Conservation (phyloP, 2,888 invertebrate species). For the Drosophila testacea region DNA sequence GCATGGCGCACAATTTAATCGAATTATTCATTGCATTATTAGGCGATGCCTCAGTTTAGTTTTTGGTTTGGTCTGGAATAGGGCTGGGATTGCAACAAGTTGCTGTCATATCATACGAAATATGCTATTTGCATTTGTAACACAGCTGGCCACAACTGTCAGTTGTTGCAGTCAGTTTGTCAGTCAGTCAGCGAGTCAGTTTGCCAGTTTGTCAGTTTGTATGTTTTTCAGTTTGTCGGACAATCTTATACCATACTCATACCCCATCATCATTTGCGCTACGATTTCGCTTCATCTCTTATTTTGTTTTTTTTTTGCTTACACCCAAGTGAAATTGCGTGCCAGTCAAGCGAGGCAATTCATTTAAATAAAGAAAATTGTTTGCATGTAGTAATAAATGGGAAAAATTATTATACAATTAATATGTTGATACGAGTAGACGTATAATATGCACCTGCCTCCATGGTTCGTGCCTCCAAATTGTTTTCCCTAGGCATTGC, state of each 20-base stretch:
- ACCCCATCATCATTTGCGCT: conserved; percentile 56
- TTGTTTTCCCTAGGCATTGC: conserved; percentile 1
- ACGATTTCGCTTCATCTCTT: conserved; percentile 43
- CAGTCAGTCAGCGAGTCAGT: conserved; percentile 30
- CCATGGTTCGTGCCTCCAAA: conserved; percentile 59
- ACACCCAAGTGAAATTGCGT: conserved; percentile 68
- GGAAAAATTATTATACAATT: conserved; percentile 75
- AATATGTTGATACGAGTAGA: conserved; percentile 38
- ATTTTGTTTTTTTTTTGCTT: conserved; percentile 42
- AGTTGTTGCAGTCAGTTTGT: conserved; percentile 31
- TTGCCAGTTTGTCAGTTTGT: conserved; percentile 13
- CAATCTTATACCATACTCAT: conserved; percentile 15
- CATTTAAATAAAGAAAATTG: conserved; percentile 77
- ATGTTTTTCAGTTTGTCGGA: conserved; percentile 1
- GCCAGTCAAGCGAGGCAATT: conserved; percentile 72
- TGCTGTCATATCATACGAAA: conserved; percentile 32
- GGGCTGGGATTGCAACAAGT: conserved; percentile 57
- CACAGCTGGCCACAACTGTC: conserved; percentile 49
- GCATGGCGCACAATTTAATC: conserved; percentile 52
- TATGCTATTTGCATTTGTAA: conserved; percentile 35
- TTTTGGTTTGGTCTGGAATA: conserved; percentile 3
- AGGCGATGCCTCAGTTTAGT: conserved; percentile 10
- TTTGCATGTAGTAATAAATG: conserved; percentile 71
- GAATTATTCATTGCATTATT: conserved; percentile 63
- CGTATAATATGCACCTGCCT: conserved; percentile 56